Conservation (phyloP, 1,140 invertebrate species). For the Zaprionus kolodkinae region DNA sequence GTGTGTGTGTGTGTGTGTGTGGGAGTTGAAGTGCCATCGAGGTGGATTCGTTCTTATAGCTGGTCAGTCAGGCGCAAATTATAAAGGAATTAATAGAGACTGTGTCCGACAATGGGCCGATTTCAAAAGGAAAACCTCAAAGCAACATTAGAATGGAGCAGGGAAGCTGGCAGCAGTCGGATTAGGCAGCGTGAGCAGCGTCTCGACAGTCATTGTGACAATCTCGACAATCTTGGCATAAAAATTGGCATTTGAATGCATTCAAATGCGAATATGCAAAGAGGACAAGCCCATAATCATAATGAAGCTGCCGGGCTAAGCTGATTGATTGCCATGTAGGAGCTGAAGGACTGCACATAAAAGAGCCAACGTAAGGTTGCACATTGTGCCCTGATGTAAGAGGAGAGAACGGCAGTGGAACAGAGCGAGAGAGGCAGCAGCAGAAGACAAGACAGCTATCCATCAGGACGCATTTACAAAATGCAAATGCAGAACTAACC, state of each 20-base stretch:
- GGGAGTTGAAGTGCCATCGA: conserved; percentile 51
- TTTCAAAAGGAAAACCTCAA: conserved; percentile 64
- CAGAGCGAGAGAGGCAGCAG: background rate
- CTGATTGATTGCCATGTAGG: conserved; percentile 69
- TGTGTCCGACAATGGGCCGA: conserved; percentile 53
- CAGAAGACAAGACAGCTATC: conserved; percentile 56
- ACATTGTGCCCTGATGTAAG: conserved; percentile 63
- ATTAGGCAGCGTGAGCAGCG: conserved; percentile 41
- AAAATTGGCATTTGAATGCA: conserved; percentile 75
- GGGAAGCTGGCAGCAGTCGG: conserved; percentile 26
- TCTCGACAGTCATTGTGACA: conserved; percentile 32
- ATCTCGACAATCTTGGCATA: conserved; percentile 70
- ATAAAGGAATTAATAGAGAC: conserved; percentile 78
- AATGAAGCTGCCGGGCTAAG: conserved; percentile 74
- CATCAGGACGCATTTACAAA: conserved; percentile 62
- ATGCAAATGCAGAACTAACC: conserved; percentile 73
- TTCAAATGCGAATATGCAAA: conserved; percentile 65
- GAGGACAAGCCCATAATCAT: conserved; percentile 64
- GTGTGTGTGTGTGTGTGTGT: conserved; percentile 24
- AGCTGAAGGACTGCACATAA: conserved; percentile 35
- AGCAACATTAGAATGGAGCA: conserved; percentile 46
- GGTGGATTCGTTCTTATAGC: conserved; percentile 45
- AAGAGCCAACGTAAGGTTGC: conserved; percentile 29
- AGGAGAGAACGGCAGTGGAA: background rate
- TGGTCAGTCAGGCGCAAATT: conserved; percentile 81